A percentile compares a stretch with the other conserved stretches of the same genome.
Evolutionary conservation across 1,140 invertebrate species (phyloP).

Genomic region (Dreissena polymorpha): DNA sequence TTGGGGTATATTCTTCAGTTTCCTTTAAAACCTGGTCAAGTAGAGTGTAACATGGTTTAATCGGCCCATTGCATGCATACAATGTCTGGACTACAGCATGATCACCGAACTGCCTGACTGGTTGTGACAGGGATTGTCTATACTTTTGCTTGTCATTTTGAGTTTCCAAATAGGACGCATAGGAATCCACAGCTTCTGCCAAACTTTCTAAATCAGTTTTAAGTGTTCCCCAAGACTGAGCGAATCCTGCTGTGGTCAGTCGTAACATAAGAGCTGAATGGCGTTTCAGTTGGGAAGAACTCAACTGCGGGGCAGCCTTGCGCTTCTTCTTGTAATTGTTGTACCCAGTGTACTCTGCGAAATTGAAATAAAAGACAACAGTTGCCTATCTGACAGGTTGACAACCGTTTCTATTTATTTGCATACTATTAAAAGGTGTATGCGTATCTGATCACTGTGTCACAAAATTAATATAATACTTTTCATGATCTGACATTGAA

Average conservation of each 20-base stretch:
- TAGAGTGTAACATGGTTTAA: conserved; percentile 6
- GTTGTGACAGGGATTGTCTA: conserved; percentile 15
- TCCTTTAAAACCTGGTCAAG: neutral
- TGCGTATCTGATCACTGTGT: too few relatives aligned
- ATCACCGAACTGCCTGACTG: neutral
- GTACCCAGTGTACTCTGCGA: conserved; percentile 36
- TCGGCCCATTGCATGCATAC: neutral
- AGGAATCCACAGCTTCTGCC: conserved; percentile 28
- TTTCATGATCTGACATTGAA: too few relatives aligned
- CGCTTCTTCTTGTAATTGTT: conserved; percentile 50
- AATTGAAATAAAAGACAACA: conserved; percentile 32
- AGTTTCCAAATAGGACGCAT: conserved; percentile 38
- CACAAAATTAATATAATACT: too few relatives aligned
- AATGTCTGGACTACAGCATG: neutral
- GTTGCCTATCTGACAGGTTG: too few relatives aligned
- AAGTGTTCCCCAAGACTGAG: neutral
- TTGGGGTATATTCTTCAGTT: neutral
- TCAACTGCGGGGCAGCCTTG: conserved; percentile 33
- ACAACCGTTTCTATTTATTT: too few relatives aligned
- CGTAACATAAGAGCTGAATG: conserved; percentile 34
- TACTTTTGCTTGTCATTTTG: conserved; percentile 36
- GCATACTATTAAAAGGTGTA: too few relatives aligned
- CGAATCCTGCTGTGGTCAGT: neutral
- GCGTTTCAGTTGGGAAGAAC: conserved; percentile 16
- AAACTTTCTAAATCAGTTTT: conserved; percentile 26